Percentiles rank a stretch among this genome's conserved stretches.
Conservation (phyloP, 1,140 invertebrate species). For the Drosophila erecta region DNA sequence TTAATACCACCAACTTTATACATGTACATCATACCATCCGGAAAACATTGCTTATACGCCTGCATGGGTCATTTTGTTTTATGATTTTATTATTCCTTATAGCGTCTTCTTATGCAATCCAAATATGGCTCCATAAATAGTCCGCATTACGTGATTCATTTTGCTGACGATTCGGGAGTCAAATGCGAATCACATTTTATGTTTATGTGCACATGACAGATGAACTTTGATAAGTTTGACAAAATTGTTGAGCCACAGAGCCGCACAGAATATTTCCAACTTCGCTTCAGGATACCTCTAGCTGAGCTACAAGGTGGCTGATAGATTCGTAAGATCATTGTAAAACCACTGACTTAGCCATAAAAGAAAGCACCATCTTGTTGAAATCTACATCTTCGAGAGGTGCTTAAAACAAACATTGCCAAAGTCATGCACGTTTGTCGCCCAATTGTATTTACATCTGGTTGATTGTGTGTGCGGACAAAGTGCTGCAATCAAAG, state of each 20-base stretch:
- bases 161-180: constrained; percentile 9
- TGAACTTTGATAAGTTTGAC: background rate
- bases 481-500: constrained; percentile 74
- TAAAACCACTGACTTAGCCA: background rate
- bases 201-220: constrained; percentile 12
- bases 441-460: constrained; percentile 66
- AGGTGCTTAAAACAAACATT: constrained; percentile 31
- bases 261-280: background rate
- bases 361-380: constrained; percentile 2
- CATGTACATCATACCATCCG: background rate
- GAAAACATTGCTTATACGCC: constrained; percentile 4
- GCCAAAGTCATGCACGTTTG: constrained; percentile 44
- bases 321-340: background rate
- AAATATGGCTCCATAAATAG: constrained; percentile 29
- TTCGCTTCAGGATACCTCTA: too few relatives aligned
- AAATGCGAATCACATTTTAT: constrained; percentile 2
- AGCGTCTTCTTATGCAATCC: constrained; percentile 5
- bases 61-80: constrained; percentile 28
- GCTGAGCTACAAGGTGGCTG: too few relatives aligned
- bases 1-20: background rate
- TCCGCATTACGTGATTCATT: constrained; percentile 25
- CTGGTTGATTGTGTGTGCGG: constrained; percentile 46
- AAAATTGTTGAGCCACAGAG: background rate
- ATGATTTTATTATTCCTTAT: constrained; percentile 37
- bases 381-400: constrained; percentile 9